A percentile compares a stretch with the other conserved stretches of the same genome.
These are phyloP conservation scores for Sterrhoptilus dennistouni DNA, from an alignment of 2,113 vertebrate genomes.

Conservation along the genomic window DNA sequence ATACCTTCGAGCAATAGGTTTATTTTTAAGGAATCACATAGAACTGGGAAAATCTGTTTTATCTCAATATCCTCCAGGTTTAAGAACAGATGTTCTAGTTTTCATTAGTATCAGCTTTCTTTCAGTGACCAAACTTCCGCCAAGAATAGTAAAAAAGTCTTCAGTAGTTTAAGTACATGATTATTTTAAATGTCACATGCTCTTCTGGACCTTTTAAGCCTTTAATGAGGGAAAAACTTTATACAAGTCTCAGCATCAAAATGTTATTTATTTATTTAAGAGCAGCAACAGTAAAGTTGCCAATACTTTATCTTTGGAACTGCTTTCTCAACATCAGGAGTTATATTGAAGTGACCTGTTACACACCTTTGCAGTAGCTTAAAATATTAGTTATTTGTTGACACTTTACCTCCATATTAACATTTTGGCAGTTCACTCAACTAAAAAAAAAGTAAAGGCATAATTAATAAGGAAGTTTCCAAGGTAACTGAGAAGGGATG, in stretches of 20 bases:
- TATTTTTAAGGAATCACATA: neutral
- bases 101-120: neutral
- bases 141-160: constrained; percentile 1
- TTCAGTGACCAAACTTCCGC: neutral
- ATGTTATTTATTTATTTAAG: neutral
- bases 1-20: neutral
- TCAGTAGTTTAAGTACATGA: neutral
- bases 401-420: neutral
- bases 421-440: neutral
- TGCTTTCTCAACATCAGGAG: neutral
- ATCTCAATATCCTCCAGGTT: neutral
- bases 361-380: neutral
- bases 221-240: neutral
- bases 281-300: neutral
- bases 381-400: neutral
- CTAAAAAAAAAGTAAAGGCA: neutral
- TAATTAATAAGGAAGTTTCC: neutral
- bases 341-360: neutral
- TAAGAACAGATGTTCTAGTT: constrained; percentile 6
- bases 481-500: neutral
- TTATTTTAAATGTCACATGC: constrained; percentile 6
- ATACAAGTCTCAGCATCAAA: neutral
- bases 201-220: neutral
- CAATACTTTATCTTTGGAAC: neutral
- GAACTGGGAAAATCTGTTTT: neutral